phyloP scores from a whole-genome alignment of 2,888 invertebrate species.

The Drosophila fulvimacula region DNA sequence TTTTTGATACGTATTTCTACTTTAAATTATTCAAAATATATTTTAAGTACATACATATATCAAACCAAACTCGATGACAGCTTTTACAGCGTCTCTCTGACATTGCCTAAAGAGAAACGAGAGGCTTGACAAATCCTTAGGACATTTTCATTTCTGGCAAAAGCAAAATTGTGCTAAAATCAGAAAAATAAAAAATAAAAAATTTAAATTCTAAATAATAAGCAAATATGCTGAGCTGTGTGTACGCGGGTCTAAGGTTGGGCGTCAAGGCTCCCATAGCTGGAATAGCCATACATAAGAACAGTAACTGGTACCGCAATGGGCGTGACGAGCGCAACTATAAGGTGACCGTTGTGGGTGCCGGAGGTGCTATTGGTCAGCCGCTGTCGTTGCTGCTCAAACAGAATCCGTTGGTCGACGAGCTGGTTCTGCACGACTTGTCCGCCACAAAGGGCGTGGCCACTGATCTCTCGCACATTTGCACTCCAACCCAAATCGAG shows the following conservation, averaged over 20 bases:
- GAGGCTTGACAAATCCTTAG: neutral
- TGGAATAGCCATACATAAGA: neutral
- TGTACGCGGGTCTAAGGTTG: neutral
- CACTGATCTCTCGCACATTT: conserved; percentile 97
- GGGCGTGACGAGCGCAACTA: conserved; percentile 14
- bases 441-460: conserved; percentile 96
- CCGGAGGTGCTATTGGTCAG: conserved; percentile 98
- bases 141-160: neutral
- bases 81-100: neutral
- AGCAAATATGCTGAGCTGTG: conserved; percentile 5
- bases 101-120: neutral
- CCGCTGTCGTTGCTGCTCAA: conserved; percentile 96
- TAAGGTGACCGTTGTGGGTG: conserved; percentile 97
- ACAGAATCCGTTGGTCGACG: conserved; percentile 92
- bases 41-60: neutral
- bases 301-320: neutral
- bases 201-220: conserved; percentile 6
- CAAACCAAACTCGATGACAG: neutral
- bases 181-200: neutral
- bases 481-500: conserved; percentile 91
- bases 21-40: neutral
- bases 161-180: neutral
- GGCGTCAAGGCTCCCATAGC: neutral
- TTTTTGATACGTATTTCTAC: neutral
- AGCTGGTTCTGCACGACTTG: conserved; percentile 95